phyloP scores from a whole-genome alignment of 1,140 invertebrate species.

The Trialeurodes vaporariorum region DNA sequence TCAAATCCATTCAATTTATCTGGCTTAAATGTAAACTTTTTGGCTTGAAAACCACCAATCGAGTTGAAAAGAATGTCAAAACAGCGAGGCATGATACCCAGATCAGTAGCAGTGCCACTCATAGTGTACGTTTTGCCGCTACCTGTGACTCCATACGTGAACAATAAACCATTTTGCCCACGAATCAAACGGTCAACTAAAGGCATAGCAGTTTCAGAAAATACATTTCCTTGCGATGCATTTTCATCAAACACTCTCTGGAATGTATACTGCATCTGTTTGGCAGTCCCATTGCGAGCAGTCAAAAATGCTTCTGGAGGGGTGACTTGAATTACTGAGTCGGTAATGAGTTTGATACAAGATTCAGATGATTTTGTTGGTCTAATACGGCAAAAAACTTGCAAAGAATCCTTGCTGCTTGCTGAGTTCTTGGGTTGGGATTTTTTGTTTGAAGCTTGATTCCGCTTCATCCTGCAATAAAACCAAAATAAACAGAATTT shows the following conservation, averaged over 20 bases:
- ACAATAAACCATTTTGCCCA: constrained; percentile 79
- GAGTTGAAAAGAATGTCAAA: constrained; percentile 89
- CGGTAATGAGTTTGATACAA: constrained; percentile 60
- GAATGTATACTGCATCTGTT: constrained; percentile 64
- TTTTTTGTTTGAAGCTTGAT: background rate
- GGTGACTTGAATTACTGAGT: constrained; percentile 52
- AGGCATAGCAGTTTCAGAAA: constrained; percentile 48
- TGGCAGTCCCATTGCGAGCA: constrained; percentile 45
- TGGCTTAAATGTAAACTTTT: constrained; percentile 80
- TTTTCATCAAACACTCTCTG: constrained; percentile 74
- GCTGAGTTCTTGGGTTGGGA: constrained; percentile 3
- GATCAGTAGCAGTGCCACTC: constrained; percentile 49
- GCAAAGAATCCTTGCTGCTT: constrained; percentile 19
- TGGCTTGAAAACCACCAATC: constrained; percentile 61
- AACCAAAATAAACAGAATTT: too few relatives aligned
- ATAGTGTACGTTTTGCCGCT: constrained; percentile 96
- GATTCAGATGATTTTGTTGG: constrained; percentile 19
- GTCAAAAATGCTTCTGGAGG: constrained; percentile 50
- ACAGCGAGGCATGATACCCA: constrained; percentile 58
- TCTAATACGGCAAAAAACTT: constrained; percentile 26
- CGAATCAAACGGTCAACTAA: constrained; percentile 67
- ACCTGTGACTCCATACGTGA: constrained; percentile 93
- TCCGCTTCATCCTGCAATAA: too few relatives aligned
- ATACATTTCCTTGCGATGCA: constrained; percentile 62
- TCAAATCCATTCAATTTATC: constrained; percentile 91